A percentile compares a stretch with the other conserved stretches of the same genome.
Conservation (phyloP, 2,888 invertebrate genomes). For the Cataglyphis altisquamis region DNA sequence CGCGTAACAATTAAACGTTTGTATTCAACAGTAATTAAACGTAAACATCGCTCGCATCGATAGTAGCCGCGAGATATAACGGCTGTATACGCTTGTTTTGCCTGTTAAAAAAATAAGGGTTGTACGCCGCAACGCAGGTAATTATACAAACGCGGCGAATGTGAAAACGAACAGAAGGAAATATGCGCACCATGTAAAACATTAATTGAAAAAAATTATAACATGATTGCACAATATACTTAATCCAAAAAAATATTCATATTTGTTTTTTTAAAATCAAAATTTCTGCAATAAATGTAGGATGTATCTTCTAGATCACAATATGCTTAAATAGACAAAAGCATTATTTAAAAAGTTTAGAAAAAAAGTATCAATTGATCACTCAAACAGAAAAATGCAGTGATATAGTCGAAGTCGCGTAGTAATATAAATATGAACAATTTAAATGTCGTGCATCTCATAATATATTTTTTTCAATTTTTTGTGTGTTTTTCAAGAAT, state of each 20-base stretch:
- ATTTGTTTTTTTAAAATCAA: conserved; percentile 28
- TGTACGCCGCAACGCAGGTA: conserved; percentile 38
- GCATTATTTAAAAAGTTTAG: background rate
- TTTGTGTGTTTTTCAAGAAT: background rate
- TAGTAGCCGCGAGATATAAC: conserved; percentile 56
- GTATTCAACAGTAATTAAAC: conserved; percentile 53
- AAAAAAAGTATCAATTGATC: background rate
- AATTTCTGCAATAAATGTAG: background rate
- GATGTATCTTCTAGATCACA: background rate
- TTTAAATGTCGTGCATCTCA: background rate
- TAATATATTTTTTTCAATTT: background rate
- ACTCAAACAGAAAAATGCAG: background rate
- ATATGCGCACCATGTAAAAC: conserved; percentile 16
- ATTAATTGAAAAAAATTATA: conserved; percentile 37
- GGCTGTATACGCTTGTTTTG: conserved; percentile 45
- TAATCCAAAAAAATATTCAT: conserved; percentile 21
- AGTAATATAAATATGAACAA: background rate
- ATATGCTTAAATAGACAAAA: background rate
- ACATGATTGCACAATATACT: background rate
- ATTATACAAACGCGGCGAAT: conserved; percentile 41
- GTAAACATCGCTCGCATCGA: conserved; percentile 54
- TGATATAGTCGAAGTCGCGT: background rate
- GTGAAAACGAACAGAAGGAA: conserved; percentile 37
- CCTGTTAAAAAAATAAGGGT: conserved; percentile 51
- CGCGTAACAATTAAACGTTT: conserved; percentile 55